phyloP scores from a whole-genome alignment of 2,113 vertebrate genomes.

The Corythaixoides concolor region DNA sequence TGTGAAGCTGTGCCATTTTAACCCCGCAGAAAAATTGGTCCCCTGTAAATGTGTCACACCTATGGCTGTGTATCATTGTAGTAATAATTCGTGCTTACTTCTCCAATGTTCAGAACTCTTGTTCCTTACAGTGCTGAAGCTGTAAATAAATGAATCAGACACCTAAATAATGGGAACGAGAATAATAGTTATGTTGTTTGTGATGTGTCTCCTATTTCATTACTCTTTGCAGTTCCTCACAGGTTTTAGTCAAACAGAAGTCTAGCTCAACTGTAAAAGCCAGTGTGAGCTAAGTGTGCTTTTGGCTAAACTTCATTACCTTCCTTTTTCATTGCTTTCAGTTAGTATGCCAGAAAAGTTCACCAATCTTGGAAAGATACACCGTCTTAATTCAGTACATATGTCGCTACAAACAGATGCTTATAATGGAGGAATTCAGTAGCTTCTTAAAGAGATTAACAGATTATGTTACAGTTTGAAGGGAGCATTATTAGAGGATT shows the following conservation, averaged over 20 bases:
- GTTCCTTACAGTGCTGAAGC: background rate
- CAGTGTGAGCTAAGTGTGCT: background rate
- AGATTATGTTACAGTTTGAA: conserved; percentile 31
- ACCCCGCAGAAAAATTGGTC: background rate
- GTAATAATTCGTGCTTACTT: background rate
- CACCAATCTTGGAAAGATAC: background rate
- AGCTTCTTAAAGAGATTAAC: conserved; percentile 38
- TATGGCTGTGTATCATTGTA: background rate
- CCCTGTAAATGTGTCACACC: background rate
- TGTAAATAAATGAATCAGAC: conserved; percentile 60
- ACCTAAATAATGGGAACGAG: background rate
- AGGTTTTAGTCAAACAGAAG: background rate
- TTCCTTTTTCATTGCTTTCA: background rate
- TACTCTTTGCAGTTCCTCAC: background rate
- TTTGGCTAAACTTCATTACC: background rate
- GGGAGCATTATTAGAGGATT: conserved; percentile 30
- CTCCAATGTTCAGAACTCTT: background rate
- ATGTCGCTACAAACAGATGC: conserved; percentile 16
- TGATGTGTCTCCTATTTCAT: background rate
- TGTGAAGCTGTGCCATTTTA: background rate
- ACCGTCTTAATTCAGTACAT: background rate
- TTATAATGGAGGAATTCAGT: conserved; percentile 21
- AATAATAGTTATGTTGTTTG: background rate
- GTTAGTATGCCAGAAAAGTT: background rate
- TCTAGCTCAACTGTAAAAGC: background rate